A percentile compares a stretch with the other conserved stretches of the same genome.
Evolutionary conservation across 2,797 vertebrate species (phyloP).

Genomic region (Mormyrus proboscirostris): DNA sequence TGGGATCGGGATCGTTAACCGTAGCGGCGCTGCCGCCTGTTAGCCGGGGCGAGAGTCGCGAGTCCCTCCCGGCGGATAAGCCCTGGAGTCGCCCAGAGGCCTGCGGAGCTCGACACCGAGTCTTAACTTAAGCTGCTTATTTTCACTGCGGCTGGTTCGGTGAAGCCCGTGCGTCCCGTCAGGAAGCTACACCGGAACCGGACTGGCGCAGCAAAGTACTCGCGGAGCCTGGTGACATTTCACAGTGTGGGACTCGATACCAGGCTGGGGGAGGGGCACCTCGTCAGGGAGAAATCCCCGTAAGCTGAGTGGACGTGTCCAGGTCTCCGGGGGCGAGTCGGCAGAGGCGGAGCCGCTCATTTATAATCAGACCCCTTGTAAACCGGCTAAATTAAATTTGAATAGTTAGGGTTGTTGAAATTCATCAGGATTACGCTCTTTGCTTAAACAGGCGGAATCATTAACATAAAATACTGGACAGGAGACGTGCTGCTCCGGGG

Average conservation of each 20-base stretch:
- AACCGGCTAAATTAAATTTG: constrained; percentile 1
- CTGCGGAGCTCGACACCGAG: not conserved
- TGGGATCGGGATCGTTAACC: not conserved
- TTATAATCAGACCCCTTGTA: not conserved
- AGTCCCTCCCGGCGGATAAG: not conserved
- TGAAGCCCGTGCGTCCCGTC: not conserved
- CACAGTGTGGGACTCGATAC: not conserved
- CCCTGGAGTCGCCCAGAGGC: not conserved
- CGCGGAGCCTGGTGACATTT: not conserved
- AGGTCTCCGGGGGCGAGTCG: not conserved
- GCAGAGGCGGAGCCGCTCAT: not conserved
- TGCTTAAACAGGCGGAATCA: constrained; percentile 2
- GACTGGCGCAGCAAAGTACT: not conserved
- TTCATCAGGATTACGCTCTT: not conserved
- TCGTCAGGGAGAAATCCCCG: not conserved
- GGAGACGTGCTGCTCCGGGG: not conserved
- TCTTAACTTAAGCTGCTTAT: constrained; percentile 14
- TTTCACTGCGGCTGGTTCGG: not conserved
- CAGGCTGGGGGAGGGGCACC: not conserved
- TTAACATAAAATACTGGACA: not conserved
- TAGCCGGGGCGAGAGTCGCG: not conserved
- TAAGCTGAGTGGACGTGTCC: not conserved
- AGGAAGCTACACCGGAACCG: not conserved
- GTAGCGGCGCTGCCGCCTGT: not conserved
- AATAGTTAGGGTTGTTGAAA: not conserved